Percentiles rank a stretch among this genome's conserved stretches.
These are phyloP conservation scores for Elymnias hypermnestra DNA, from an alignment of 1,140 invertebrate genomes.

Conservation along the genomic window DNA sequence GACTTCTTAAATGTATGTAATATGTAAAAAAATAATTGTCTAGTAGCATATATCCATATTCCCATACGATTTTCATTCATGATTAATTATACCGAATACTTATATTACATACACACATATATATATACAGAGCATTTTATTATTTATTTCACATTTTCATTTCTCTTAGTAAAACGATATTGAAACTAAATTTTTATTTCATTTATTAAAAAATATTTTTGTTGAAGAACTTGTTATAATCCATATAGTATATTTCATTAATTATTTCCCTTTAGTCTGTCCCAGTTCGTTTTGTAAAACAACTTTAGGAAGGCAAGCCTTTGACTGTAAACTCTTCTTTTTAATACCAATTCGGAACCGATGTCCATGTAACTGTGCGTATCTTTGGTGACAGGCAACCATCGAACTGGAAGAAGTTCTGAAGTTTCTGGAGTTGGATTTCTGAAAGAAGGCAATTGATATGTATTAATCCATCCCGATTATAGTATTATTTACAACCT, in stretches of 20 bases:
- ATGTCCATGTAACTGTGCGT: constrained; percentile 25
- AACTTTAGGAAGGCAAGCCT: constrained; percentile 31
- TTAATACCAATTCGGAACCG: constrained; percentile 9
- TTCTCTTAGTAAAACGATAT: too few species aligned
- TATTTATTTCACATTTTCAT: too few species aligned
- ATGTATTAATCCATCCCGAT: background rate
- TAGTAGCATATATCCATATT: too few species aligned
- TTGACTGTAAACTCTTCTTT: constrained; percentile 17
- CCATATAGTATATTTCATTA: too few species aligned
- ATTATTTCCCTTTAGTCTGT: constrained; percentile 7
- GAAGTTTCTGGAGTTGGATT: constrained; percentile 25
- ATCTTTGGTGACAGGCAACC: constrained; percentile 17
- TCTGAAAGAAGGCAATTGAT: constrained; percentile 11
- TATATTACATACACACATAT: too few species aligned
- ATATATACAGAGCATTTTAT: too few species aligned
- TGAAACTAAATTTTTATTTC: too few species aligned
- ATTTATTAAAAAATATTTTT: too few species aligned
- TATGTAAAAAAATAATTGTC: background rate
- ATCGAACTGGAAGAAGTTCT: constrained; percentile 21
- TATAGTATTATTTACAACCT: background rate
- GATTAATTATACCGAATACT: too few species aligned
- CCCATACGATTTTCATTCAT: too few species aligned
- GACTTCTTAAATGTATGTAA: too few species aligned
- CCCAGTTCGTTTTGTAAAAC: constrained; percentile 20
- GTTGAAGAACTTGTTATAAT: too few species aligned